Evolutionary conservation across 1,140 invertebrate genomes (phyloP).

Genomic region (Panulirus ornatus): DNA sequence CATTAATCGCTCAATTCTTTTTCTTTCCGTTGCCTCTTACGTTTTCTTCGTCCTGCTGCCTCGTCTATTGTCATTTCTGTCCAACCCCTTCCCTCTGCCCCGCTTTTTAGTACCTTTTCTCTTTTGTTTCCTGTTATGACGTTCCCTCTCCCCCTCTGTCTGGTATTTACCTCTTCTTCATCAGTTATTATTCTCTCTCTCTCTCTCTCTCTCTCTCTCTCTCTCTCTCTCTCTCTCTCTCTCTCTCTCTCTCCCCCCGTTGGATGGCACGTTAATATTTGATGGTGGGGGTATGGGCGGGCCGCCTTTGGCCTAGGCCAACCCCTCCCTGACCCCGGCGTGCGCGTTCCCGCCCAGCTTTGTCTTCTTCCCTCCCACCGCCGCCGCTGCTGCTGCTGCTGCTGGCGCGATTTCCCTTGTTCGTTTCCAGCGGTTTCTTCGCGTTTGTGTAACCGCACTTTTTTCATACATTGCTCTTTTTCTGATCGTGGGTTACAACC

Average conservation of each 20-base stretch:
- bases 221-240: background rate
- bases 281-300: too few relatives aligned
- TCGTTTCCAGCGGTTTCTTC: too few relatives aligned
- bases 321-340: too few relatives aligned
- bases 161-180: conserved; percentile 3
- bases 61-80: background rate
- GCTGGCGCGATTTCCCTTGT: too few relatives aligned
- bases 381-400: too few relatives aligned
- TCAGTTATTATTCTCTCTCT: background rate
- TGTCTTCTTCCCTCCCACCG: too few relatives aligned
- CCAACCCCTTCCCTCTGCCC: background rate
- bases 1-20: background rate
- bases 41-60: background rate
- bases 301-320: too few relatives aligned
- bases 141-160: conserved; percentile 15
- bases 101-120: background rate
- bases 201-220: background rate
- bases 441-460: too few relatives aligned
- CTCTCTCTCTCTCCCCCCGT: conserved; percentile 2
- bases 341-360: too few relatives aligned
- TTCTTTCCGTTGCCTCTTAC: background rate
- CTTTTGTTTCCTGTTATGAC: background rate
- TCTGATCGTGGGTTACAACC: too few relatives aligned
- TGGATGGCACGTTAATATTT: too few relatives aligned
- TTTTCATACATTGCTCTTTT: too few relatives aligned